phyloP scores from a whole-genome alignment of 2,113 vertebrate genomes.

The Cyanocitta stelleri region DNA sequence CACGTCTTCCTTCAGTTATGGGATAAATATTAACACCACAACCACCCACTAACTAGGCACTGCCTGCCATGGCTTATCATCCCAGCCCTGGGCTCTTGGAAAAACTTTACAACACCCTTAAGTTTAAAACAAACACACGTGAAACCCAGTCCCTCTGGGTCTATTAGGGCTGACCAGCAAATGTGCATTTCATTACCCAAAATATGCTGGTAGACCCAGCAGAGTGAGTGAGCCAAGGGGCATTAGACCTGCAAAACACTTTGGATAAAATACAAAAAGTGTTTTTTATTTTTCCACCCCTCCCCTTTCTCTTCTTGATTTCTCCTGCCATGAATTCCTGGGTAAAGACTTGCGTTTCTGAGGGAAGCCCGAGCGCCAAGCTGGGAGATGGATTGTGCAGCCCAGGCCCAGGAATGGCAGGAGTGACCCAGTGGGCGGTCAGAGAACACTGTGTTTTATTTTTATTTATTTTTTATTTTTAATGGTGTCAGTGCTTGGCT shows the following conservation, averaged over 20 bases:
- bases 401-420: not conserved
- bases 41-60: conserved; percentile 18
- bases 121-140: conserved; percentile 35
- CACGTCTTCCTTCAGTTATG: conserved; percentile 37
- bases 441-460: not conserved
- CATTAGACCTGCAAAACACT: conserved; percentile 20
- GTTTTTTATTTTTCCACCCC: not conserved
- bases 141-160: conserved; percentile 20
- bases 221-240: not conserved
- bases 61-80: conserved; percentile 45
- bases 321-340: conserved; percentile 16
- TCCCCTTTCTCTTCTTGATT: not conserved
- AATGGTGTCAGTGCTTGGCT: not conserved
- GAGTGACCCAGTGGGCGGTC: not conserved
- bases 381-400: not conserved
- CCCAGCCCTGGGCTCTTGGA: not conserved
- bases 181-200: conserved; percentile 48
- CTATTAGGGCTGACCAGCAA: conserved; percentile 44
- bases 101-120: conserved; percentile 30
- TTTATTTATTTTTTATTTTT: not conserved
- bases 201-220: conserved; percentile 29
- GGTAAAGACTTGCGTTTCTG: conserved; percentile 6
- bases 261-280: not conserved
- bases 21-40: conserved; percentile 46
- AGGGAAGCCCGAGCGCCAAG: not conserved